phyloP scores from a whole-genome alignment of 92 coral and sea anemone species.

The Porites divaricata region DNA sequence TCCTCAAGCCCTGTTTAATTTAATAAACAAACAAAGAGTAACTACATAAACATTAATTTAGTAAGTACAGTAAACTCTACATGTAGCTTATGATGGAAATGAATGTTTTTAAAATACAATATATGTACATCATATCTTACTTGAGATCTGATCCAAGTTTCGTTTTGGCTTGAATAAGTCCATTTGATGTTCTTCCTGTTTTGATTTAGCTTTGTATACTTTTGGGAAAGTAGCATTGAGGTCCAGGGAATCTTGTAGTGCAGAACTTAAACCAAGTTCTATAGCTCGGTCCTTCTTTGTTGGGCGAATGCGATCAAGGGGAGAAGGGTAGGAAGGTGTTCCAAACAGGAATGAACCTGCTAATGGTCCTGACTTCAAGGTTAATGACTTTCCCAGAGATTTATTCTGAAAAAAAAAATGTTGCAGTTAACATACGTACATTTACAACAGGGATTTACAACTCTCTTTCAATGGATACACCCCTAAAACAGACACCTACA shows the following conservation, averaged over 20 bases:
- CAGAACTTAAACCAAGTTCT: constrained; percentile 76
- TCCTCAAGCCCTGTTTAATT: too few species aligned
- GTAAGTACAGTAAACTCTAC: too few species aligned
- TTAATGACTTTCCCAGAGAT: constrained; percentile 63
- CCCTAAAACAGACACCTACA: too few species aligned
- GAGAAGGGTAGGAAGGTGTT: constrained; percentile 90
- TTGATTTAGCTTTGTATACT: constrained; percentile 43
- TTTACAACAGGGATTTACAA: too few species aligned
- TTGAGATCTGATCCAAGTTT: constrained; percentile 72
- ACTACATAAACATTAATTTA: too few species aligned
- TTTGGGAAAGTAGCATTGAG: constrained; percentile 90
- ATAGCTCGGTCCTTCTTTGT: constrained; percentile 59
- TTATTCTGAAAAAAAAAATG: constrained; percentile 34
- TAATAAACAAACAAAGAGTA: too few species aligned
- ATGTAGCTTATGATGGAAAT: too few species aligned
- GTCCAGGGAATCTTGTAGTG: constrained; percentile 86
- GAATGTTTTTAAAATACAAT: too few species aligned
- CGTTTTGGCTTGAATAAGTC: constrained; percentile 50
- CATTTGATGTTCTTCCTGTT: constrained; percentile 63
- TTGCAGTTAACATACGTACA: too few species aligned
- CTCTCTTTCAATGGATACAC: too few species aligned
- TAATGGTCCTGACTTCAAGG: constrained; percentile 46
- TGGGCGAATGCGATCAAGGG: constrained; percentile 87
- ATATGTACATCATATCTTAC: constrained; percentile 25
- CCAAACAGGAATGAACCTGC: constrained; percentile 76